Evolutionary conservation across 2,113 vertebrate genomes (phyloP).

Genomic region (Shinisaurus crocodilurus): DNA sequence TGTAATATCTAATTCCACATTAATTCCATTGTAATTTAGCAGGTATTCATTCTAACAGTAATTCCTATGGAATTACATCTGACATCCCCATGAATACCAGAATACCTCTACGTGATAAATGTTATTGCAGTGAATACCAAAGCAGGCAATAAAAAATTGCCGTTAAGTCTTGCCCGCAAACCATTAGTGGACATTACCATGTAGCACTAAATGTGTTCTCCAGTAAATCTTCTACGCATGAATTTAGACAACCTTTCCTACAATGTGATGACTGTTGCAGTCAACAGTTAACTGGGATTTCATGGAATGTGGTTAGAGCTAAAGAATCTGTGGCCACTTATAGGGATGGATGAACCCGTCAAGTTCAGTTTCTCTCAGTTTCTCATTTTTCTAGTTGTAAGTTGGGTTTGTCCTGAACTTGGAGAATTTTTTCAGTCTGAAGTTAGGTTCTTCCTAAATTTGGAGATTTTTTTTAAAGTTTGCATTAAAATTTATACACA

Average conservation of each 20-base stretch:
- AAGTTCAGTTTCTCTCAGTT: too few species aligned
- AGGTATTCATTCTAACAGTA: slow-evolving; percentile 72
- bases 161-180: slow-evolving; percentile 55
- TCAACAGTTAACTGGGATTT: background rate
- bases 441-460: too few species aligned
- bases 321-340: background rate
- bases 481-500: too few species aligned
- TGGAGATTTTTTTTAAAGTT: too few species aligned
- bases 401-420: too few species aligned
- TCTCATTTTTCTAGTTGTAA: too few species aligned
- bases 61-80: slow-evolving; percentile 72
- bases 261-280: too few species aligned
- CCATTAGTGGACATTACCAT: slow-evolving; percentile 48
- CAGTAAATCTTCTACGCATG: slow-evolving; percentile 26
- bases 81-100: slow-evolving; percentile 66
- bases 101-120: slow-evolving; percentile 68
- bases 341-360: too few species aligned
- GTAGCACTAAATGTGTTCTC: slow-evolving; percentile 35
- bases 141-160: slow-evolving; percentile 63
- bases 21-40: slow-evolving; percentile 77
- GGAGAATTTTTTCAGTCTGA: too few species aligned
- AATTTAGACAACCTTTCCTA: background rate
- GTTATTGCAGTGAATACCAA: slow-evolving; percentile 63
- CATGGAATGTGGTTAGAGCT: background rate
- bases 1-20: slow-evolving; percentile 78